A percentile compares a stretch with the other conserved stretches of the same genome.
Conservation (phyloP, 2,888 invertebrate species). For the Stegophylla sp. region DNA sequence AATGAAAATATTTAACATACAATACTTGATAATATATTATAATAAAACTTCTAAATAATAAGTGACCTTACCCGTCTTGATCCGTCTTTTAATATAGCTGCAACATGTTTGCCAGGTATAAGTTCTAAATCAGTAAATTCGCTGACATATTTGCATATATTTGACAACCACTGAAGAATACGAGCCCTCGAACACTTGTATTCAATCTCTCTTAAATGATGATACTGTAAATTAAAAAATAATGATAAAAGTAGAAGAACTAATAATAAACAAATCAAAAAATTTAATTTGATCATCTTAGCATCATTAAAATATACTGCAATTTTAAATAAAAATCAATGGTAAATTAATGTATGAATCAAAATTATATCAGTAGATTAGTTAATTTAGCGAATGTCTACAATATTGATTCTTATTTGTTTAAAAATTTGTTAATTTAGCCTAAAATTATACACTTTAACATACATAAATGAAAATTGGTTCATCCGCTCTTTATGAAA, state of each 20-base stretch:
- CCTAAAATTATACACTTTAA: no score
- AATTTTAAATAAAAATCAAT: no score
- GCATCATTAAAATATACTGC: no score
- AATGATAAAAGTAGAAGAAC: neutral
- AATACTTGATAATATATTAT: neutral
- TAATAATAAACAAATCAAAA: neutral
- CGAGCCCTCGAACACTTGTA: constrained; percentile 36
- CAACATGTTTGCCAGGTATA: constrained; percentile 11
- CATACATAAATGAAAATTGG: no score
- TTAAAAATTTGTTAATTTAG: no score
- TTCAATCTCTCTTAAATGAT: neutral
- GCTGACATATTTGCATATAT: constrained; percentile 1
- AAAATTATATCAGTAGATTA: no score
- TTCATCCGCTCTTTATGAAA: no score
- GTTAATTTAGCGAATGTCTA: no score
- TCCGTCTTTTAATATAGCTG: constrained; percentile 11
- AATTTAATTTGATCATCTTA: neutral
- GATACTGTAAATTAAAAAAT: constrained; percentile 21
- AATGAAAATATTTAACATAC: neutral
- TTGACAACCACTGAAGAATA: constrained; percentile 41
- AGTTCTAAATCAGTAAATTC: neutral
- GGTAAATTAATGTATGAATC: no score
- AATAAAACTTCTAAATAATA: neutral
- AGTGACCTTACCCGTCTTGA: constrained; percentile 1
- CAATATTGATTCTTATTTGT: no score